Conservation (phyloP, 2,888 invertebrate genomes). For the Thereva unica region DNA sequence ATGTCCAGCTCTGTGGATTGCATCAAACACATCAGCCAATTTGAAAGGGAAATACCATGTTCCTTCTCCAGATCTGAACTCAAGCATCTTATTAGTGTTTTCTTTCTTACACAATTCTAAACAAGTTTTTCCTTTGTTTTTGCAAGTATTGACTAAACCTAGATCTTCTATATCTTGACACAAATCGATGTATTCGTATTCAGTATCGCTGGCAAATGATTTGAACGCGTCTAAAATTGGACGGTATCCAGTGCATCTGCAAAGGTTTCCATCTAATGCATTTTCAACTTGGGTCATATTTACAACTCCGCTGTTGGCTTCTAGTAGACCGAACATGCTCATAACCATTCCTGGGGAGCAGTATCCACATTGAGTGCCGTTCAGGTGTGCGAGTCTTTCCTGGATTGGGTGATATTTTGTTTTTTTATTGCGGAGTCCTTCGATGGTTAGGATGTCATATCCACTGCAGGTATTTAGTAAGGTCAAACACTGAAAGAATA, state of each 20-base stretch:
- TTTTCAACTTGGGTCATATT: slow-evolving; percentile 68
- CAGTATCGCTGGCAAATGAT: slow-evolving; percentile 64
- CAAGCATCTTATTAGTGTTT: background rate
- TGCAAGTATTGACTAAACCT: background rate
- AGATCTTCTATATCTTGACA: slow-evolving; percentile 38
- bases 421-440: slow-evolving; percentile 65
- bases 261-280: slow-evolving; percentile 72
- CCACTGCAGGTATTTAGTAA: slow-evolving; percentile 59
- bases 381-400: slow-evolving; percentile 63
- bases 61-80: background rate
- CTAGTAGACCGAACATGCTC: slow-evolving; percentile 67
- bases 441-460: slow-evolving; percentile 69
- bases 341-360: slow-evolving; percentile 79
- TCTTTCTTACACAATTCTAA: background rate
- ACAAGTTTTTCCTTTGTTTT: slow-evolving; percentile 11
- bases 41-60: slow-evolving; percentile 27
- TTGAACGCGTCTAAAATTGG: slow-evolving; percentile 75
- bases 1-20: slow-evolving; percentile 6
- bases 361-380: slow-evolving; percentile 74
- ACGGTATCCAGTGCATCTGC: slow-evolving; percentile 74
- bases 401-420: slow-evolving; percentile 70
- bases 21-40: slow-evolving; percentile 17
- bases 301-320: slow-evolving; percentile 57
- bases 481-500: slow-evolving; percentile 29
- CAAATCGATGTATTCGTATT: slow-evolving; percentile 43